Base-by-base conservation (phyloP, 64 coral and sea anemone genomes). In the Montipora capricornis region DNA sequence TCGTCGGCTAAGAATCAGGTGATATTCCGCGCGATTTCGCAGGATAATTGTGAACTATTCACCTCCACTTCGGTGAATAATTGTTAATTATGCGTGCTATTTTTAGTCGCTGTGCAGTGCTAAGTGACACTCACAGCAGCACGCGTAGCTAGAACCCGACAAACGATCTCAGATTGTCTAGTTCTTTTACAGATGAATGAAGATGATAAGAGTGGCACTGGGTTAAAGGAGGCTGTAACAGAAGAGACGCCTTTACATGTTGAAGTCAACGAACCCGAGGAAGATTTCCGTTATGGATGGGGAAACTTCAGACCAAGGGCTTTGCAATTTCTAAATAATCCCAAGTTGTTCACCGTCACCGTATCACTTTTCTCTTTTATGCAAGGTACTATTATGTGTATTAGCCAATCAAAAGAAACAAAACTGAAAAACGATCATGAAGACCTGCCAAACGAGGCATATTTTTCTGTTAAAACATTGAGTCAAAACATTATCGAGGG, bases 271-370 rank as follows among this genome's bases (percentile, higher is more conserved):
- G 50, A 78, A 46, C 83, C 68, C 26, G 22, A 16, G 6, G 19
- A 90, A 26, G 89, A 97, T 1, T 44, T 94, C 62, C 89, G 89
- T n/a, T 89, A 93, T 66, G 97, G 97, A 15, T 98, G 97, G 97
- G 94, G 97, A 68, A 88, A 53, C 48, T 94, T 95, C 84, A 93
- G 73, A 20, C 97, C 97, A 4, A 49, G 75, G 13, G 76, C 57
- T 66, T 76, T 98, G 16, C 97, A 98, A 49, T 26, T 93, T 68
- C 71, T 96, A 47, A 96, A 96, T 10, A 92, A 83, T 10, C 91
- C 97, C 14, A 98, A 93, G 57, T 94, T 94, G 13, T 98, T 98
- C 47, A 70, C 90, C 3, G 1, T 91, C 66, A 86, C 80, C 2
- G 24, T 96, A 11, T 83, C 92, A 5, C 64, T 94, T 4, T 98